A percentile compares a stretch with the other conserved stretches of the same genome.
These are phyloP conservation scores for Diaphora mendica DNA, from an alignment of 2,888 invertebrate genomes.

Conservation along the genomic window DNA sequence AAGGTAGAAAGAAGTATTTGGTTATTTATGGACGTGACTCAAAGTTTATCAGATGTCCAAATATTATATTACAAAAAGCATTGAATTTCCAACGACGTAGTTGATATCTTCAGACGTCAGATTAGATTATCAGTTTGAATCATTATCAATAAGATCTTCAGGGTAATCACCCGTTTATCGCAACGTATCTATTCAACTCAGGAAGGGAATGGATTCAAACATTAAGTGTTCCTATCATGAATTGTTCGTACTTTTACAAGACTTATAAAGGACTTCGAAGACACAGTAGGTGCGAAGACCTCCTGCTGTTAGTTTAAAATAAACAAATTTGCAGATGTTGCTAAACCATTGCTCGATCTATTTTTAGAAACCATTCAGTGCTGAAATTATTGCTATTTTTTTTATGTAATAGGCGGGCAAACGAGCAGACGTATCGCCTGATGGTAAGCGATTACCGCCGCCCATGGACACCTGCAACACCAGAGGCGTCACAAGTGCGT, in stretches of 20 bases:
- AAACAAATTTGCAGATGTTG: slow-evolving; percentile 1
- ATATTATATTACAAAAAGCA: neutral
- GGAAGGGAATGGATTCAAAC: neutral
- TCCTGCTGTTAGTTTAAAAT: neutral
- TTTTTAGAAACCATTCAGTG: neutral
- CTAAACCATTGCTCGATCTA: neutral
- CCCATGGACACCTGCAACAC: too few relatives aligned
- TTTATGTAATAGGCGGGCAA: too few relatives aligned
- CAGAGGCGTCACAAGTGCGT: too few relatives aligned
- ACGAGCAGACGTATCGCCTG: too few relatives aligned
- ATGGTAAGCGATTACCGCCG: too few relatives aligned
- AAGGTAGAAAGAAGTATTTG: neutral
- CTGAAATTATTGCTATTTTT: neutral
- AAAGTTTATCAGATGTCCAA: neutral
- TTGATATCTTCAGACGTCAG: neutral
- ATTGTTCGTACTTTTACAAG: neutral
- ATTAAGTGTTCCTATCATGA: neutral
- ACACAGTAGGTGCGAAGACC: neutral
- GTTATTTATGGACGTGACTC: neutral
- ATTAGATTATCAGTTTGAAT: neutral
- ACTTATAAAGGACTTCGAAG: neutral
- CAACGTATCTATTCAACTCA: neutral
- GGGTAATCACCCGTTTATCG: neutral
- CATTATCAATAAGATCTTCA: neutral
- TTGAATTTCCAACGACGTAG: neutral